Evolutionary conservation across 2,113 vertebrate species (phyloP).

Genomic region (Pterocles orientalis): DNA sequence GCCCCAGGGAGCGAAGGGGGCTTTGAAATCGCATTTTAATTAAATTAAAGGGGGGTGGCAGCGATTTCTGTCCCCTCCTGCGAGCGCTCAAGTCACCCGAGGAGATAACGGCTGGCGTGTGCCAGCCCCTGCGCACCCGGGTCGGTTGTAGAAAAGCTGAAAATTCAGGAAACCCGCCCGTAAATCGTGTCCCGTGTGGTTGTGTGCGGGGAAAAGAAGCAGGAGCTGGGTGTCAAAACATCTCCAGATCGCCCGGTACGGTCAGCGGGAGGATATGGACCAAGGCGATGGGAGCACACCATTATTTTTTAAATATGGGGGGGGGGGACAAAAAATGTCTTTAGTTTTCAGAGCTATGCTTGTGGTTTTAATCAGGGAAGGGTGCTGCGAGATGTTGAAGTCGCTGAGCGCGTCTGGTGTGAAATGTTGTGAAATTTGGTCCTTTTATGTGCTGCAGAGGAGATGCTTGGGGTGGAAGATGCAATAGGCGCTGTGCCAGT

Average conservation of each 20-base stretch:
- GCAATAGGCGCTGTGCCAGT: neutral
- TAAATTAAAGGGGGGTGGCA: neutral
- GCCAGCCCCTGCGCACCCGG: rapidly evolving
- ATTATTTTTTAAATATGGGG: neutral
- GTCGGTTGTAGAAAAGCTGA: neutral
- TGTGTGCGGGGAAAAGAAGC: neutral
- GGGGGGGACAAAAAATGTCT: too few species aligned
- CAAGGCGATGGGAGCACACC: neutral
- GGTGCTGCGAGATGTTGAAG: neutral
- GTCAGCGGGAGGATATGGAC: rapidly evolving
- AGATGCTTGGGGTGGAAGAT: neutral
- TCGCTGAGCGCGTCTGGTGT: neutral
- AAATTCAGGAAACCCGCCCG: neutral
- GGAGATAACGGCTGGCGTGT: neutral
- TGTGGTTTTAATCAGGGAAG: neutral
- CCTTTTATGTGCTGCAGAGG: neutral
- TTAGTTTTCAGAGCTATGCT: neutral
- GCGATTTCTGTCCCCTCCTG: neutral
- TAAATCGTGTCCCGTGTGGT: neutral
- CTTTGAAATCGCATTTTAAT: neutral
- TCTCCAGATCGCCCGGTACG: neutral
- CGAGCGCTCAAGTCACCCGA: neutral
- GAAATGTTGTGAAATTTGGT: neutral
- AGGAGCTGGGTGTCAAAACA: neutral
- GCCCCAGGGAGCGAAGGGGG: neutral